A percentile compares a stretch with the other conserved stretches of the same genome.
Conservation (phyloP, 1,140 invertebrate species). For the Mycetomoellerius zeteki region DNA sequence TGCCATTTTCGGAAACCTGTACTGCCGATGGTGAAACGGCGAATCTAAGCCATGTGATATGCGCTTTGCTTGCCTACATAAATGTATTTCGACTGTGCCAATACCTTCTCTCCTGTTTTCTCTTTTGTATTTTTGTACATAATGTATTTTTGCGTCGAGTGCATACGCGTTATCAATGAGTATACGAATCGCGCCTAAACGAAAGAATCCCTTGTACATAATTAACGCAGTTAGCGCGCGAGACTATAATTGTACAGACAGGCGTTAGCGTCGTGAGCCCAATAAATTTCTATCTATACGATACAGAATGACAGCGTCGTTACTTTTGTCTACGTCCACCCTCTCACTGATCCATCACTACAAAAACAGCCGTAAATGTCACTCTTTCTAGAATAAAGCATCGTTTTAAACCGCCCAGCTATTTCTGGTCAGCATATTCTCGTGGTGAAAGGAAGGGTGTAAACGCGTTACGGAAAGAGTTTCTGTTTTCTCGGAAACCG, state of each 20-base stretch:
- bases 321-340: constrained; percentile 4
- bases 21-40: constrained; percentile 20
- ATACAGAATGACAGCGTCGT: not conserved
- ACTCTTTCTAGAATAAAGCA: constrained; percentile 26
- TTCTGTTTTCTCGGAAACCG: constrained; percentile 81
- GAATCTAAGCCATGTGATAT: constrained; percentile 72
- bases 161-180: constrained; percentile 45
- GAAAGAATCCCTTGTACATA: constrained; percentile 61
- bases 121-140: constrained; percentile 85
- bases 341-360: not conserved
- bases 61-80: constrained; percentile 75
- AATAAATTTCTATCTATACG: constrained; percentile 72
- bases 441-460: constrained; percentile 46
- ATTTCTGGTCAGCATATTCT: constrained; percentile 73
- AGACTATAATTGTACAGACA: constrained; percentile 78
- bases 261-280: constrained; percentile 37
- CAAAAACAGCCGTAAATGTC: constrained; percentile 37
- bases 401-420: constrained; percentile 27
- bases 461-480: constrained; percentile 62
- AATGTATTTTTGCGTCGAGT: constrained; percentile 59
- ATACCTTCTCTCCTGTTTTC: constrained; percentile 52
- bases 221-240: constrained; percentile 38
- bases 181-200: constrained; percentile 19
- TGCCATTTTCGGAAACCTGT: constrained; percentile 64
- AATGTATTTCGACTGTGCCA: constrained; percentile 81